Evolutionary conservation across 2,113 vertebrate species (phyloP).

Genomic region (Ciconia stormi): DNA sequence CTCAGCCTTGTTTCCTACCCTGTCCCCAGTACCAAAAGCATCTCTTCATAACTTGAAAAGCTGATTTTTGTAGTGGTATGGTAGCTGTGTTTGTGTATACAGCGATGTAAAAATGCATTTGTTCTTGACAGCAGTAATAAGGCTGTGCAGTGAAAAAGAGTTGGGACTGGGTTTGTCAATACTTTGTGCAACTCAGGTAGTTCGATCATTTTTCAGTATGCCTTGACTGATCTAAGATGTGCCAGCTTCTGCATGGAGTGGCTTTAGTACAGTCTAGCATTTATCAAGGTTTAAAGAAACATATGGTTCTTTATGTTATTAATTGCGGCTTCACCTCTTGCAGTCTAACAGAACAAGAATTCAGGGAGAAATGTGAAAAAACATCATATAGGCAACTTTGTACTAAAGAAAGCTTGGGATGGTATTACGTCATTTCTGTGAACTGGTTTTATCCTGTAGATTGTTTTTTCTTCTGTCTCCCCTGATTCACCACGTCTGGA

Average conservation of each 20-base stretch:
- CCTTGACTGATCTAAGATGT: background rate
- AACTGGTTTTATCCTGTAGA: background rate
- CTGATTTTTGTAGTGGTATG: background rate
- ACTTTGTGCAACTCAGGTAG: background rate
- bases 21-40: background rate
- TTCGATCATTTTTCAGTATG: background rate
- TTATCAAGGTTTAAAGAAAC: background rate
- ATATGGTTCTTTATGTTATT: background rate
- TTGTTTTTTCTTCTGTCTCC: background rate
- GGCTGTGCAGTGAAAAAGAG: background rate
- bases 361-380: background rate
- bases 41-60: background rate
- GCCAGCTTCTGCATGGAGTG: background rate
- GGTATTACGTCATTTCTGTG: background rate
- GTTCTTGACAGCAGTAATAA: background rate
- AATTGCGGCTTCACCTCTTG: background rate
- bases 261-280: background rate
- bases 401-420: background rate
- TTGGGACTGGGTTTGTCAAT: background rate
- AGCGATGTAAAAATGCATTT: background rate
- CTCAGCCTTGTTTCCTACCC: background rate
- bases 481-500: background rate
- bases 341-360: background rate
- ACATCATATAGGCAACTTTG: background rate
- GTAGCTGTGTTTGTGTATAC: background rate